Conservation (phyloP, 2,797 vertebrate species). For the Microtus obscurus region DNA sequence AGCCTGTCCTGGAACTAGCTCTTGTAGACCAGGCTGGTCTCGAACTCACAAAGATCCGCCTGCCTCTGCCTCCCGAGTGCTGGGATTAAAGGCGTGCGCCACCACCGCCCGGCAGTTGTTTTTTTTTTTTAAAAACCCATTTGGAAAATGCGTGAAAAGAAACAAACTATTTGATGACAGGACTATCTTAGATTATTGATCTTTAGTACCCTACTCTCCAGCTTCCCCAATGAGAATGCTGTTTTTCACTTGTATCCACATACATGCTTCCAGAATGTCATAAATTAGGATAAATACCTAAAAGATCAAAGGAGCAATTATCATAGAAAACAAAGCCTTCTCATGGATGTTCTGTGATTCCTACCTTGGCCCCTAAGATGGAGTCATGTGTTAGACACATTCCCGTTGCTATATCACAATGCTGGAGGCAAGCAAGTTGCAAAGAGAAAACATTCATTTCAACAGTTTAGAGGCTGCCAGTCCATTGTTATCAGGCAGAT, state of each 20-base stretch:
- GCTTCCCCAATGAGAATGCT: background rate
- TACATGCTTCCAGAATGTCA: background rate
- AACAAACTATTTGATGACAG: background rate
- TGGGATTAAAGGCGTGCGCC: too few relatives aligned
- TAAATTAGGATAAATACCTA: background rate
- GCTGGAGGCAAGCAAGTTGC: background rate
- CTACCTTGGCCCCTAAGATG: background rate
- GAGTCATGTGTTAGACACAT: background rate
- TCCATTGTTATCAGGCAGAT: background rate
- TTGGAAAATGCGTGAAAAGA: background rate
- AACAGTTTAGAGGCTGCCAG: background rate
- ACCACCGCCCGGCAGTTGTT: too few relatives aligned
- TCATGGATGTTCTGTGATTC: too few relatives aligned
- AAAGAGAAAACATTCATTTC: background rate
- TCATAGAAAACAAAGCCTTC: background rate
- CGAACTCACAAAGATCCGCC: too few relatives aligned
- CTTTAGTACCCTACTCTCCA: background rate
- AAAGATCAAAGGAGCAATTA: background rate
- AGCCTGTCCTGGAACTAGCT: too few relatives aligned
- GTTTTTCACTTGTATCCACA: background rate
- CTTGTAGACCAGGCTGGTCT: too few relatives aligned
- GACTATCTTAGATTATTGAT: background rate
- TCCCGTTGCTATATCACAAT: background rate
- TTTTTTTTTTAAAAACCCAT: background rate
- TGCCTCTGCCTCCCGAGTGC: too few relatives aligned